Conservation (phyloP, 2,888 invertebrate genomes). For the Cremastinae sp. region DNA sequence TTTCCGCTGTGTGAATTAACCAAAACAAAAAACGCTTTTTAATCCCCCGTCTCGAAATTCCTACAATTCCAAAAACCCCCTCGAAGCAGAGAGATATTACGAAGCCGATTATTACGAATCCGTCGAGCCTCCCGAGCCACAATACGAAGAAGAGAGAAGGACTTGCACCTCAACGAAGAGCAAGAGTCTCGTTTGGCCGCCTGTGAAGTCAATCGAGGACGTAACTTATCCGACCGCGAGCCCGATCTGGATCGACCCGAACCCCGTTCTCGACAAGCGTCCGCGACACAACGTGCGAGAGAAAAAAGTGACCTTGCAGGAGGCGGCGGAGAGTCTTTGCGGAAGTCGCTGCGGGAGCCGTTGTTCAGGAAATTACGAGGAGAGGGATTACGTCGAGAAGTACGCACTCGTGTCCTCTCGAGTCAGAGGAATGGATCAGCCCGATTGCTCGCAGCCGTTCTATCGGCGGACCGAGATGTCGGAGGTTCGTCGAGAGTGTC, state of each 20-base stretch:
- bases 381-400: slow-evolving; percentile 52
- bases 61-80: background rate
- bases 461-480: slow-evolving; percentile 72
- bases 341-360: slow-evolving; percentile 56
- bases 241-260: slow-evolving; percentile 77
- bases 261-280: slow-evolving; percentile 71
- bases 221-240: slow-evolving; percentile 77
- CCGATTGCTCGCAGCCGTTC: slow-evolving; percentile 74
- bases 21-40: slow-evolving; percentile 10
- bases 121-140: slow-evolving; percentile 57
- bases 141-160: slow-evolving; percentile 2
- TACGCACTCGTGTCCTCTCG: slow-evolving; percentile 36
- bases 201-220: slow-evolving; percentile 75
- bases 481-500: slow-evolving; percentile 67
- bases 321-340: slow-evolving; percentile 63
- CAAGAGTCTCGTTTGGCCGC: slow-evolving; percentile 75
- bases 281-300: slow-evolving; percentile 70
- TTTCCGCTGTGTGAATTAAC: slow-evolving; percentile 47
- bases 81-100: slow-evolving; percentile 54
- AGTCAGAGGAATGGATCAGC: slow-evolving; percentile 71
- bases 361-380: slow-evolving; percentile 54
- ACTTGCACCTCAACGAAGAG: slow-evolving; percentile 66
- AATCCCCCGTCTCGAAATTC: slow-evolving; percentile 8
- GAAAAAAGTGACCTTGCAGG: slow-evolving; percentile 70
- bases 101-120: slow-evolving; percentile 70